Conservation (phyloP, 2,888 invertebrate genomes). For the Sphaerophoria rueppellii region DNA sequence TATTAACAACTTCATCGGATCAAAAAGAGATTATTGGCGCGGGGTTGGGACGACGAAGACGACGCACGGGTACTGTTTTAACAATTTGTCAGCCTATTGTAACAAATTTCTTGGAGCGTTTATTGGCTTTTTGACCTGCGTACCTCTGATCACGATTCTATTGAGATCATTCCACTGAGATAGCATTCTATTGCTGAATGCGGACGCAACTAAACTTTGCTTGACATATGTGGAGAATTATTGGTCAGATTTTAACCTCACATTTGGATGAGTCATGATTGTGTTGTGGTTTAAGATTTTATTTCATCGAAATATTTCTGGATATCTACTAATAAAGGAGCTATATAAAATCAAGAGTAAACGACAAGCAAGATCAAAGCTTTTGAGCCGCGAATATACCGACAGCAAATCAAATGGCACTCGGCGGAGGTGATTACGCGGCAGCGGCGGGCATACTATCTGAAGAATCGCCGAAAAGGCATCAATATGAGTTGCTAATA, state of each 20-base stretch:
- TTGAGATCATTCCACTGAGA: slow-evolving; percentile 62
- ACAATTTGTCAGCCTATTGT: not conserved
- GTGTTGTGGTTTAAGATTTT: slow-evolving; percentile 24
- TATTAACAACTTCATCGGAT: slow-evolving; percentile 73
- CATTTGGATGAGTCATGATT: slow-evolving; percentile 50
- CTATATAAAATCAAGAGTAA: slow-evolving; percentile 64
- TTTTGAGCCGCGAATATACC: slow-evolving; percentile 54
- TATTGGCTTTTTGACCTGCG: slow-evolving; percentile 72
- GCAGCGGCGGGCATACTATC: slow-evolving; percentile 28
- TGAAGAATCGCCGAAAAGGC: slow-evolving; percentile 66
- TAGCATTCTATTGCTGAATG: slow-evolving; percentile 66
- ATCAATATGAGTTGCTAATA: slow-evolving; percentile 71
- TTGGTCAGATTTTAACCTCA: slow-evolving; percentile 56
- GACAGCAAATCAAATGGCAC: slow-evolving; percentile 64
- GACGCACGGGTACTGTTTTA: slow-evolving; percentile 20
- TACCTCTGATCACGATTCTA: slow-evolving; percentile 71
- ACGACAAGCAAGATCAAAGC: slow-evolving; percentile 61
- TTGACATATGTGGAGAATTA: slow-evolving; percentile 63
- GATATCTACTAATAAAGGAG: slow-evolving; percentile 63
- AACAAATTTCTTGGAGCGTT: slow-evolving; percentile 54
- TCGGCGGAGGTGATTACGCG: too few species aligned
- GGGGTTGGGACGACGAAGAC: too few species aligned
- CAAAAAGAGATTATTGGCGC: slow-evolving; percentile 71
- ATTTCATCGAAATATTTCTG: slow-evolving; percentile 64
- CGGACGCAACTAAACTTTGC: slow-evolving; percentile 69